Conservation (phyloP, 2,888 invertebrate species). For the Drosophila pseudotakahashii region DNA sequence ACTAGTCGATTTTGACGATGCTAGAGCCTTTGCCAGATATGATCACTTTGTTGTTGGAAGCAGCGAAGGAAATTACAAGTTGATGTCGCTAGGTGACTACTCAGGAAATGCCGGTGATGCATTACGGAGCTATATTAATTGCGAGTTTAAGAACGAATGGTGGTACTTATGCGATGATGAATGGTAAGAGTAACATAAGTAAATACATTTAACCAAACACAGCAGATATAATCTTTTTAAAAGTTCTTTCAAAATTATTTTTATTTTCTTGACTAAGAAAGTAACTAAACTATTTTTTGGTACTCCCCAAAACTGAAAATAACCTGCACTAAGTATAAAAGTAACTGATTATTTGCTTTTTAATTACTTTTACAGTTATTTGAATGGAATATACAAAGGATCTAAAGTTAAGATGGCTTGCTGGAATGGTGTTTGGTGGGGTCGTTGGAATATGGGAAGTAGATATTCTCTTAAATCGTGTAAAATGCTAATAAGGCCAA, state of each 20-base stretch:
- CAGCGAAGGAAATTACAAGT: fast-evolving
- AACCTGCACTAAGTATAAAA: no score
- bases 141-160: background rate
- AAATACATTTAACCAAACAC: no score
- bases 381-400: conserved; percentile 1
- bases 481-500: conserved; percentile 11
- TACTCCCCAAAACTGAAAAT: no score
- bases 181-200: background rate
- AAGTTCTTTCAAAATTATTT: no score
- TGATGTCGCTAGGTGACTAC: background rate
- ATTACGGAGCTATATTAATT: background rate
- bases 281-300: no score
- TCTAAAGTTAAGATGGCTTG: background rate
- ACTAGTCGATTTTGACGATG: conserved; percentile 11
- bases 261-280: no score
- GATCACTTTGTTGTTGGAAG: background rate
- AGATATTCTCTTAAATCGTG: conserved; percentile 4
- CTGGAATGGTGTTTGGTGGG: background rate
- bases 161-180: background rate
- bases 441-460: background rate
- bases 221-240: no score
- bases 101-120: conserved; percentile 11
- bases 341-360: background rate
- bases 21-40: background rate
- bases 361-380: background rate